Evolutionary conservation across 2,888 invertebrate genomes (phyloP), one percentile per base, ranked within the genome.

Genomic region (Scaeva pyrastri): DNA sequence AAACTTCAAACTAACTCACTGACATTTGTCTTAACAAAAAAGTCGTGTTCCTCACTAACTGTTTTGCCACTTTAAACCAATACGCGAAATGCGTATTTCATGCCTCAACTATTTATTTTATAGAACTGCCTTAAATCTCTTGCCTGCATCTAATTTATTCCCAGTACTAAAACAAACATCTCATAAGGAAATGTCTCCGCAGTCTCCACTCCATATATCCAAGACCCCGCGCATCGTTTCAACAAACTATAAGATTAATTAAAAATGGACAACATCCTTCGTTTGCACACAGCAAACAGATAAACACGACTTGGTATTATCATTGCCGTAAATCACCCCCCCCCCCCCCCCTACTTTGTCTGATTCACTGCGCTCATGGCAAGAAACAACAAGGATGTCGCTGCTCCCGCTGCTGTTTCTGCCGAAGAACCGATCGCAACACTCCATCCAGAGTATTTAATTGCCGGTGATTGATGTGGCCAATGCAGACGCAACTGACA

Each of bases 401-500:
- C 71, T 76, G 82, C 73, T 75, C 72, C 73, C 55, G 23, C 26
- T 64, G 43, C 21, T 8, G 55, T 26, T 43, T 45, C 36, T 48
- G 45, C 11, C 1, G 16, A 19, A 68, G 10, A 68, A 14, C 21
- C 12, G 31, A 66, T 73, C n/a, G 70, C 58, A 68, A 62, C 72
- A 50, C 77, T 60, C 68, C 80, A 48, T 60, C 80, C 80, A 43
- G 43, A 48, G 76, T 55, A 77, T 86, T 86, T 86, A 86, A 86
- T 86, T 86, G 86, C 82, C 71, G 78, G 82, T 86, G 86, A 86
- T 86, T 86, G 86, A 86, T 86, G 86, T 82, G 71, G 82, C 82
- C 86, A 86, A 86, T 86, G 77, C 82, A 86, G 74, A 78, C 77
- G 82, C 82, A 86, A 86, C 82, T 78, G 82, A 82, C 86, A 82